phyloP scores from a whole-genome alignment of 2,113 vertebrate genomes.

The Sclerurus mexicanus region DNA sequence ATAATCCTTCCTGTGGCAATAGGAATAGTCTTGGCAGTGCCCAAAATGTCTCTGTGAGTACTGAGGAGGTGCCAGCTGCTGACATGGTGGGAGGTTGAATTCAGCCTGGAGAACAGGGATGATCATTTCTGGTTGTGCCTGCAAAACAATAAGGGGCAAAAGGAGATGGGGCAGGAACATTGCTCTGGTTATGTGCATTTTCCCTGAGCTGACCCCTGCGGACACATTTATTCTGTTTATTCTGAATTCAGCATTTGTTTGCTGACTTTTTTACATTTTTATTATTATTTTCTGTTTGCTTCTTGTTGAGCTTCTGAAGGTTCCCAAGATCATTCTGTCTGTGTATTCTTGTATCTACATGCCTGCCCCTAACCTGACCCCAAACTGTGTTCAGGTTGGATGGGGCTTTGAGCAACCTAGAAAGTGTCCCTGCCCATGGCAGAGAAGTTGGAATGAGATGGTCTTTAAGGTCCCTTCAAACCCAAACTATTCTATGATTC shows the following conservation, averaged over 20 bases:
- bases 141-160: background rate
- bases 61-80: conserved; percentile 38
- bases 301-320: background rate
- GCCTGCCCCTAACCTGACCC: background rate
- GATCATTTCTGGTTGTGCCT: background rate
- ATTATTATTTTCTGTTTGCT: background rate
- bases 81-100: background rate
- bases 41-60: conserved; percentile 3
- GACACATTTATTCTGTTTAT: background rate
- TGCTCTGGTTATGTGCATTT: background rate
- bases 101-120: background rate
- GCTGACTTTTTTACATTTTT: background rate
- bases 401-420: background rate
- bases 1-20: conserved; percentile 32
- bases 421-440: background rate
- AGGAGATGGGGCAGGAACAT: background rate
- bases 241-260: background rate
- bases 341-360: fast-evolving
- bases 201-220: background rate
- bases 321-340: background rate
- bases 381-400: background rate
- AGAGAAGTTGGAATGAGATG: background rate
- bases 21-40: conserved; percentile 1
- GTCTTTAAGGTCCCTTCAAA: background rate
- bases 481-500: background rate